Base-by-base conservation (phyloP, 2,888 invertebrate genomes). In the Cistogaster globosa region DNA sequence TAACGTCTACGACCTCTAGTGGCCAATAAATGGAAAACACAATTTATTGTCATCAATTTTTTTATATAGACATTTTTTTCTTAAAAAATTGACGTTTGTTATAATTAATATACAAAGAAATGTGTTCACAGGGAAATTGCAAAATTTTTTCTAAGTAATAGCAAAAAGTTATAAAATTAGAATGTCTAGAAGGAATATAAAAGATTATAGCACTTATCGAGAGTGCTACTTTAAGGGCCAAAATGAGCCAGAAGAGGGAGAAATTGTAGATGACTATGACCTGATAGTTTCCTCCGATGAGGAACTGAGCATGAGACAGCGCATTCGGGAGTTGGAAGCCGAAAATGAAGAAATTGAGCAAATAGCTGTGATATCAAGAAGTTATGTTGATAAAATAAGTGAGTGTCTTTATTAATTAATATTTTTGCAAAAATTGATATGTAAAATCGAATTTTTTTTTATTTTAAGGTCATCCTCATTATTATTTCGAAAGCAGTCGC, bases 261-360 rank as follows among this genome's bases (percentile, higher is more conserved):
- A 92, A 89, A 92, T 92, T 84, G 88, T 91, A 5, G 92, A 92
- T 82, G 92, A 92, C 5, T 92, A 88, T 36, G 92, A 92, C 53
- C 89, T 90, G 80, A 92, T 92, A n/a, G 91, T 92, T n/a, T 92
- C 92, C 8, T 92, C 92, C 0, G 92, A 92, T 80, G 93, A 93
- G 62, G 93, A 92, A 69, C 87, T 90, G 38, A 89, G 89, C 12
- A 87, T 93, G 87, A 90, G 91, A 2, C 89, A 91, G 67, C 89
- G 93, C 32, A 93, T 93, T 20, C 88, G 90, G 57, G 92, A 93
- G 71, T 86, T 93, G 76, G 93, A 93, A 86, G 91, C 91, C 12
- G 89, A 90, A 83, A 93, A 93, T 89, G 90, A 90, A 69, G 93
- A 93, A 86, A 89, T 92, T 63, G 93, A 92, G 79, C 90, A 91